Evolutionary conservation across 64 coral and sea anemone genomes (phyloP).

Genomic region (Montipora efflorescens): DNA sequence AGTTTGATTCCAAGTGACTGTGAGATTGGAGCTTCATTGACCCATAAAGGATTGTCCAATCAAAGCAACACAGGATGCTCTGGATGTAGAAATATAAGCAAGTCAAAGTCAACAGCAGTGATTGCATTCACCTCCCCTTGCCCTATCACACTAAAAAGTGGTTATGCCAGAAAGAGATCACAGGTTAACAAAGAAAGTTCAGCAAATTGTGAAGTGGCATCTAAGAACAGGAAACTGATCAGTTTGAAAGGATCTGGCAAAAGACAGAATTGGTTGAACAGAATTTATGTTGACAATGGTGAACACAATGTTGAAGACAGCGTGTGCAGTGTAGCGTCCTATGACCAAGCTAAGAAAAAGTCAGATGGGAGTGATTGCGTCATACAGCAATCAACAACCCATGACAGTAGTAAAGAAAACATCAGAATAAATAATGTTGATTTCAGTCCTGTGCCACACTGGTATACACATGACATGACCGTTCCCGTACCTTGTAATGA

Average conservation of each 20-base stretch:
- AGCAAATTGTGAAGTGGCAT: neutral
- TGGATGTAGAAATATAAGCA: no score
- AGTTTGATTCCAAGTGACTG: neutral
- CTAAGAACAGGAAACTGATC: constrained; percentile 55
- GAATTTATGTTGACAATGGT: neutral
- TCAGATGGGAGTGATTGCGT: neutral
- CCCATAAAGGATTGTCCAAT: neutral
- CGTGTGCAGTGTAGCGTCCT: neutral
- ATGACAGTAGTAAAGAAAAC: neutral
- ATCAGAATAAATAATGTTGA: neutral
- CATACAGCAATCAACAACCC: neutral
- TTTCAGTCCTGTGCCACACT: neutral
- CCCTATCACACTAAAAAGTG: constrained; percentile 57
- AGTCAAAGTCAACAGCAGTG: neutral
- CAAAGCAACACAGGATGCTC: neutral
- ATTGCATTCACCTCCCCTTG: constrained; percentile 73
- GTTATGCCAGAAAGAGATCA: constrained; percentile 54
- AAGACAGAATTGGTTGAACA: neutral
- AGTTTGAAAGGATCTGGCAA: constrained; percentile 9
- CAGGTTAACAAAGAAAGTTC: neutral
- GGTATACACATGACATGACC: neutral
- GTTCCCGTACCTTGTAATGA: neutral
- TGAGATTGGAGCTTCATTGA: neutral
- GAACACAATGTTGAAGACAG: neutral
- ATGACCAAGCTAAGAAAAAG: no score